Evolutionary conservation across 2,888 invertebrate species (phyloP), one percentile per base, ranked within the genome.

Genomic region (Scaptomyza flava): DNA sequence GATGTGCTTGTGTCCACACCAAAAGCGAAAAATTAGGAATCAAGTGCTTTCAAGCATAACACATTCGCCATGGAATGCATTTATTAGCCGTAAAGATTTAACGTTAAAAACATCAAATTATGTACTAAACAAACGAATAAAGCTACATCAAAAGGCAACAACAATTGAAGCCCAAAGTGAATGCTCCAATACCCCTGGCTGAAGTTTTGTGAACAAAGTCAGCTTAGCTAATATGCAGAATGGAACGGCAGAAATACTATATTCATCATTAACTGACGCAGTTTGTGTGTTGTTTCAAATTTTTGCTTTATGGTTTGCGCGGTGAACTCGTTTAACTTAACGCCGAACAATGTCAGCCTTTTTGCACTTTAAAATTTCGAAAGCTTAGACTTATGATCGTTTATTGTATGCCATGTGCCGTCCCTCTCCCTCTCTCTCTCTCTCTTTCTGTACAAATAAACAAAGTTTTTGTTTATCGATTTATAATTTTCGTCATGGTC

Each of bases 331-430:
- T 80, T 75, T 65, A 61, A 36, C 50, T 33, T 50, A 48, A 33
- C 14, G 20, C n/a, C 4, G 27, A 43, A 54, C 34, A 58, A 48
- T 57, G 52, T 11, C 38, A 20, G 31, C 65, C 81, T 73, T 79
- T 81, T 84, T 69, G 66, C 56, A 52, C 59, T 64, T 71, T 66
- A 66, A 51, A 54, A 50, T 36, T 68, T 51, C 42, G 36, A 67
- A 57, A 71, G 68, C 73, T 83, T 76, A 83, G n/a, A n/a, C n/a
- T n/a, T 76, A 76, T 64, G 48, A 41, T 53, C 59, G 45, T 76
- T 78, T 79, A 68, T 76, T 69, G 63, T 47, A 58, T 52, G 58
- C 53, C 51, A 54, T 68, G 52, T 58, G 59, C 20, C 38, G 38
- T 41, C 33, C 38, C 42, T n/a, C n/a, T n/a, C n/a, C n/a, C n/a